These are phyloP conservation scores for Trichogramma pretiosum DNA, from an alignment of 1,140 invertebrate genomes.

Conservation along the genomic window DNA sequence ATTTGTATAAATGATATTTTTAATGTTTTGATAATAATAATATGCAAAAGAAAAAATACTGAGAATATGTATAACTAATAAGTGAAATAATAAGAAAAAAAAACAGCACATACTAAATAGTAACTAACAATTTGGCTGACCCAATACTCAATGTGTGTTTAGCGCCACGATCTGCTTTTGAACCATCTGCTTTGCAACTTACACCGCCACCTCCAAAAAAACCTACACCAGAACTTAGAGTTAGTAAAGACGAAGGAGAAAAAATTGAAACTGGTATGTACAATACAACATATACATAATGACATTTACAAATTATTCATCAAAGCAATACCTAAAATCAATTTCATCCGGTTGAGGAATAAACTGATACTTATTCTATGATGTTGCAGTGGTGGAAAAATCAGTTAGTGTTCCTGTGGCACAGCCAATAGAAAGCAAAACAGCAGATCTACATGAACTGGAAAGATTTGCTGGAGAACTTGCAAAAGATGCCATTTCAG, in stretches of 20 bases:
- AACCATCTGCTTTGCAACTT: conserved; percentile 21
- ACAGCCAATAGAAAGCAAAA: conserved; percentile 11
- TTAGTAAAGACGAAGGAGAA: conserved; percentile 33
- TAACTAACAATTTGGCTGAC: conserved; percentile 21
- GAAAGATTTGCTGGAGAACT: conserved; percentile 48
- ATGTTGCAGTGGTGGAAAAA: conserved; percentile 19
- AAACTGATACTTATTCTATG: too few species aligned
- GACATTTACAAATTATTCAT: too few species aligned
- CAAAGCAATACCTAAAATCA: too few species aligned
- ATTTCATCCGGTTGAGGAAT: too few species aligned
- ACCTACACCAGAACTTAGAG: conserved; percentile 32
- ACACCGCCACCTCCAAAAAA: conserved; percentile 26
- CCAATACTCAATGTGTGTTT: conserved; percentile 21
- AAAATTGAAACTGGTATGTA: conserved; percentile 38
- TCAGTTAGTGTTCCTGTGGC: background rate
- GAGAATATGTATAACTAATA: too few species aligned
- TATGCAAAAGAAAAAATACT: too few species aligned
- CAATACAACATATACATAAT: too few species aligned
- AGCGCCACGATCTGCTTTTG: conserved; percentile 41
- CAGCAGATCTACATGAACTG: conserved; percentile 45
- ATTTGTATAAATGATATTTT: background rate
- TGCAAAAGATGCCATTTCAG: conserved; percentile 47
- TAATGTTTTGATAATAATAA: too few species aligned
- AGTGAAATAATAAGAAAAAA: too few species aligned
- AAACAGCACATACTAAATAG: background rate